Conservation (phyloP, 1,140 invertebrate species). For the Nasonia vitripennis region DNA sequence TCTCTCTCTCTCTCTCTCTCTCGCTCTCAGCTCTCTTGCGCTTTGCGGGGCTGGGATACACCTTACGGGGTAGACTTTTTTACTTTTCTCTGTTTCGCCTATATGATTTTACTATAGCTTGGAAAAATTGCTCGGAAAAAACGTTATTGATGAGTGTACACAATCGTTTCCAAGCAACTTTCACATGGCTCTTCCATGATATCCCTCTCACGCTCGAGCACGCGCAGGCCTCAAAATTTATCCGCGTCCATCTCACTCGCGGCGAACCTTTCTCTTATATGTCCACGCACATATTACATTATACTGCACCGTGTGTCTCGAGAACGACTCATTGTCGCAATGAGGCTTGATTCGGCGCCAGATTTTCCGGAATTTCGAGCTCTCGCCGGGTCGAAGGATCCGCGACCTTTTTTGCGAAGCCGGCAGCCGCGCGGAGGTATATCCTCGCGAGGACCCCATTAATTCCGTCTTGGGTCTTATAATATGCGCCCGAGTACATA, state of each 20-base stretch:
- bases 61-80: constrained; percentile 25
- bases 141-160: too few relatives aligned
- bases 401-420: constrained; percentile 30
- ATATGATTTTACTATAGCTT: not conserved
- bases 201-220: too few relatives aligned
- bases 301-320: too few relatives aligned
- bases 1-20: too few relatives aligned
- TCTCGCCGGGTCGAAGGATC: not conserved
- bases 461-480: constrained; percentile 26
- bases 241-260: too few relatives aligned
- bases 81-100: constrained; percentile 16
- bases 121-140: too few relatives aligned
- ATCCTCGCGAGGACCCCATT: constrained; percentile 16
- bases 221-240: too few relatives aligned
- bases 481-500: not conserved
- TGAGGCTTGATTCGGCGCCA: constrained; percentile 6
- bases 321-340: too few relatives aligned
- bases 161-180: too few relatives aligned
- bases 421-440: not conserved
- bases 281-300: too few relatives aligned
- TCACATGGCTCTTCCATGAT: too few relatives aligned
- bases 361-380: constrained; percentile 52
- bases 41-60: constrained; percentile 36
- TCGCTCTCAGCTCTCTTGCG: constrained; percentile 47
- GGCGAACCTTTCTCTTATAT: too few relatives aligned